Conservation (phyloP, 2,888 invertebrate species). For the Slavum lentiscoides region DNA sequence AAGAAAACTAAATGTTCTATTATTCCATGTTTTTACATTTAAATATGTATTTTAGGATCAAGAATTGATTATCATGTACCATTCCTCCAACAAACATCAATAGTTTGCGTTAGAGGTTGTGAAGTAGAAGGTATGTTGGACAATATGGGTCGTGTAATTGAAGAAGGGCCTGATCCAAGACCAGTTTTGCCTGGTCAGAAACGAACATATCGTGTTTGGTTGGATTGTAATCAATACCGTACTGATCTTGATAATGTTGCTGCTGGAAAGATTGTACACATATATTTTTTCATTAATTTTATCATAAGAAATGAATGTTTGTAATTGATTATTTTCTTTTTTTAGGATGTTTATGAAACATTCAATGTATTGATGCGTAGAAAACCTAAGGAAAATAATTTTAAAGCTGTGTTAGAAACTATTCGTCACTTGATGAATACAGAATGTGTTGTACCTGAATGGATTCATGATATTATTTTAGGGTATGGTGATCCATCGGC, state of each 20-base stretch:
- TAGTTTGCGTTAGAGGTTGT: conserved; percentile 91
- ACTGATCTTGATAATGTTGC: conserved; percentile 78
- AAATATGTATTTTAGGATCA: conserved; percentile 48
- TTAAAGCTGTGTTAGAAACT: conserved; percentile 98
- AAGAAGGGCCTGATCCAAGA: conserved; percentile 90
- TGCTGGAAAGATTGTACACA: conserved; percentile 63
- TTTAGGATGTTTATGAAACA: conserved; percentile 80
- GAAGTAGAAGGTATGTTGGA: conserved; percentile 99
- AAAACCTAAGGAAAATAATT: conserved; percentile 99
- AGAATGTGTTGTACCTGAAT: conserved; percentile 93
- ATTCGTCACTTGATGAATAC: conserved; percentile 99
- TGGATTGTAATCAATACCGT: conserved; percentile 97
- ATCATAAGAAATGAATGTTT: neutral
- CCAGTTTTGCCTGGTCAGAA: conserved; percentile 85
- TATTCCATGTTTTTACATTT: neutral
- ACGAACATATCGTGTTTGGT: conserved; percentile 88
- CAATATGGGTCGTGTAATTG: conserved; percentile 90
- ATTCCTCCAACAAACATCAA: conserved; percentile 89
- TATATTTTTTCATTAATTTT: conserved; percentile 8
- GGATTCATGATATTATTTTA: conserved; percentile 94
- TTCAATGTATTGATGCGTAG: conserved; percentile 97
- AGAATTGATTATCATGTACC: conserved; percentile 65
- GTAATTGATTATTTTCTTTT: conserved; percentile 7
- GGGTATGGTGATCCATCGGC: conserved; percentile 98
- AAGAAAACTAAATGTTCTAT: conserved; percentile 57